Evolutionary conservation across 2,113 vertebrate genomes (phyloP).

Genomic region (Ceuthmochares aereus): DNA sequence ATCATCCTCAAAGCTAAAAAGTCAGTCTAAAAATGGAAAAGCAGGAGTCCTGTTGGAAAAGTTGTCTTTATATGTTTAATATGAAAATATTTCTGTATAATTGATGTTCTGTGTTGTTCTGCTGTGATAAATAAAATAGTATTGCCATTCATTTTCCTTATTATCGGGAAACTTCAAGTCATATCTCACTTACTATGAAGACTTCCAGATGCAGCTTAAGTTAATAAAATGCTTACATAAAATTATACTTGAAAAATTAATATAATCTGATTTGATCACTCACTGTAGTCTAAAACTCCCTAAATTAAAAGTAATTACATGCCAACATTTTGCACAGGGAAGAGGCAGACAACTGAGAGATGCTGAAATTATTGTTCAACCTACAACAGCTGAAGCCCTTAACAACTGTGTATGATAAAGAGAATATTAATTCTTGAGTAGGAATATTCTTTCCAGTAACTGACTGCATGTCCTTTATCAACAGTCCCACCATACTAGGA

Average conservation of each 20-base stretch:
- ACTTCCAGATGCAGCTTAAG: neutral
- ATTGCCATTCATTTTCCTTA: neutral
- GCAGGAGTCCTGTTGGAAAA: neutral
- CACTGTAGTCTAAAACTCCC: neutral
- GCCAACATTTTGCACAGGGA: neutral
- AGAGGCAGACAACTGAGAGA: neutral
- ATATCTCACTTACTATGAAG: neutral
- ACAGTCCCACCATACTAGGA: neutral
- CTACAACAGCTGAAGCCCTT: neutral
- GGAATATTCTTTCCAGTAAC: neutral
- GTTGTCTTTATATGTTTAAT: neutral
- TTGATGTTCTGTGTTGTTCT: neutral
- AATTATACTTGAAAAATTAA: constrained; percentile 22
- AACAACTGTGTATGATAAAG: neutral
- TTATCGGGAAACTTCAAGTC: neutral
- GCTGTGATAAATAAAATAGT: neutral
- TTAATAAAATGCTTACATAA: neutral
- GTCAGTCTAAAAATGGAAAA: neutral
- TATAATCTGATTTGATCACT: neutral
- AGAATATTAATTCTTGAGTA: neutral
- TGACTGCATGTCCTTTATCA: accelerated
- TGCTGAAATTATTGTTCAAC: neutral
- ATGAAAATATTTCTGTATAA: neutral
- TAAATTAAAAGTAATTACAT: neutral
- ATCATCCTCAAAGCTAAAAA: neutral